These are phyloP conservation scores for Lepidocyrtoides sp. DNA, from an alignment of 2,888 invertebrate genomes.

Conservation along the genomic window DNA sequence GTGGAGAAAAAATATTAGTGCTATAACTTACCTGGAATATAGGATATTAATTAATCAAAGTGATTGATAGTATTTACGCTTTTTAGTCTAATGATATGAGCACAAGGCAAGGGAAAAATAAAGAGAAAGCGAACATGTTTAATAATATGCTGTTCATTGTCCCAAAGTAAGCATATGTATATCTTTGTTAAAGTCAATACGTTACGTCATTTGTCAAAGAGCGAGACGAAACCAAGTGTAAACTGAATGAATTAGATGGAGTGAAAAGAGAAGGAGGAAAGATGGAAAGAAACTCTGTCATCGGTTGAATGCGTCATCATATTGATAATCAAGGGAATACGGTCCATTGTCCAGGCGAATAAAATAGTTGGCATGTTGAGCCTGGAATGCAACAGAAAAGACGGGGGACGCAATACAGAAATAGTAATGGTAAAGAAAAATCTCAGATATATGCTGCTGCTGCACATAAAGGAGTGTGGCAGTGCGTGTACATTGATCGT, in stretches of 20 bases:
- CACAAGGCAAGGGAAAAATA: neutral
- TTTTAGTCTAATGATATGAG: neutral
- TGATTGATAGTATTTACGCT: constrained; percentile 61
- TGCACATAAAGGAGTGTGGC: too few relatives aligned
- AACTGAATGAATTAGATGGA: neutral
- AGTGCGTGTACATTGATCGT: too few relatives aligned
- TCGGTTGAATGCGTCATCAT: too few relatives aligned
- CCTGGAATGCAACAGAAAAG: too few relatives aligned
- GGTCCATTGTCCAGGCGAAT: too few relatives aligned
- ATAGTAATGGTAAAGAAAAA: too few relatives aligned
- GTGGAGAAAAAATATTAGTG: constrained; percentile 60
- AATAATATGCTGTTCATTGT: neutral
- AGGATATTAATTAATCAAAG: constrained; percentile 74
- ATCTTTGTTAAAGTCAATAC: constrained; percentile 64
- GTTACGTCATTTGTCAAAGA: constrained; percentile 37
- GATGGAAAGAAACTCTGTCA: neutral
- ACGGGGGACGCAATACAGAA: too few relatives aligned
- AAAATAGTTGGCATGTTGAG: too few relatives aligned
- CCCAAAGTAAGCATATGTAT: neutral
- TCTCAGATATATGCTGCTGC: too few relatives aligned
- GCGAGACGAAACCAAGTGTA: neutral
- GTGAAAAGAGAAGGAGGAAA: neutral
- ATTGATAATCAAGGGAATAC: too few relatives aligned
- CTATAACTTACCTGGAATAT: constrained; percentile 59
- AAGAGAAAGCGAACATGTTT: neutral